Conservation (phyloP, 2,113 vertebrate species). For the Strix aluco region DNA sequence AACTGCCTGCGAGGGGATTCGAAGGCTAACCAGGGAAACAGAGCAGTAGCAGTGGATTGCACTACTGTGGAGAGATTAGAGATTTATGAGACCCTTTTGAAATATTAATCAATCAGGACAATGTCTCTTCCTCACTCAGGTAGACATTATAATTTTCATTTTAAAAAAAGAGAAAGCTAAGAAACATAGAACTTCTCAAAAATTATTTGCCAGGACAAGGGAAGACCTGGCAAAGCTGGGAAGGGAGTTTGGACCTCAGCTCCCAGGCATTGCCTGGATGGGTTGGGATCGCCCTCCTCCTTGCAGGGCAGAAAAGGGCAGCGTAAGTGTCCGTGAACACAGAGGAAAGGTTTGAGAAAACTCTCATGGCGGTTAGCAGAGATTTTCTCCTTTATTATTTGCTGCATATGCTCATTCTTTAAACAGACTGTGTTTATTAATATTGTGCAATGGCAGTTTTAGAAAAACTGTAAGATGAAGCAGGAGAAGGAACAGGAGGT, state of each 20-base stretch:
- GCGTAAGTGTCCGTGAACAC: not conserved
- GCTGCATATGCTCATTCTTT: not conserved
- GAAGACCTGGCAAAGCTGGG: not conserved
- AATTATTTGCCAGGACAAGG: not conserved
- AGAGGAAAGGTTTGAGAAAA: not conserved
- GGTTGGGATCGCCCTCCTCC: not conserved
- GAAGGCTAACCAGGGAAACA: not conserved
- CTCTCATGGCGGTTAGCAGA: not conserved
- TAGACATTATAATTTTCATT: not conserved
- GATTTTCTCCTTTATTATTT: not conserved
- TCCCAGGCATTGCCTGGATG: not conserved
- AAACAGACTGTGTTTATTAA: not conserved
- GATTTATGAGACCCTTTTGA: slow-evolving; percentile 4
- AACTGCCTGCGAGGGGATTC: not conserved
- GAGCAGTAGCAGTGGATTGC: not conserved
- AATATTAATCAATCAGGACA: slow-evolving; percentile 12
- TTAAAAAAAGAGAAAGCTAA: not conserved
- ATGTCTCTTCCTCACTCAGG: not conserved
- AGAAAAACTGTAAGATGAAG: not conserved
- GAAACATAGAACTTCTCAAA: not conserved
- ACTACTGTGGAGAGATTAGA: not conserved
- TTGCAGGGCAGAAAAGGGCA: not conserved
- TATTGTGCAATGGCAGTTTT: not conserved
- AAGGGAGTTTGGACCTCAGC: not conserved
- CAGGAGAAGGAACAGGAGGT: not conserved